phyloP scores from a whole-genome alignment of 2,888 invertebrate species.

The Trachelus iudaicus region DNA sequence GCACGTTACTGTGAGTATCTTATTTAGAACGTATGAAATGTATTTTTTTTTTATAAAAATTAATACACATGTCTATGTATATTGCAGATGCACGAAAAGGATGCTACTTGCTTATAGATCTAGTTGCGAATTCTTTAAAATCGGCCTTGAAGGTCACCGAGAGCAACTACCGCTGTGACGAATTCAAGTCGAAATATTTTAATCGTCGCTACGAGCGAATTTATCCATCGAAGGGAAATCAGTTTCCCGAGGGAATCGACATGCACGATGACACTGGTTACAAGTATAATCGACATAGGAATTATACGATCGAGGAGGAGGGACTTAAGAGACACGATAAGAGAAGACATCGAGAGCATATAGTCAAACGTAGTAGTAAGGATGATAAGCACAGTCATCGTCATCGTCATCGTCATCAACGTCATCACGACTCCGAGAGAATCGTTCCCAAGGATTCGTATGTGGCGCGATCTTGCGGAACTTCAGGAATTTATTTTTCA shows the following conservation, averaged over 20 bases:
- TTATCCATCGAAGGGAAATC: neutral
- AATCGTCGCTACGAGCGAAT: neutral
- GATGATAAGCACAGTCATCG: neutral
- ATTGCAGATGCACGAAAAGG: constrained; percentile 44
- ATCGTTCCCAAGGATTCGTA: neutral
- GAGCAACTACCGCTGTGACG: neutral
- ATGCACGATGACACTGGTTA: neutral
- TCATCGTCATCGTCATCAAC: constrained; percentile 5
- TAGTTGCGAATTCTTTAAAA: constrained; percentile 46
- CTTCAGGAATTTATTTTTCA: neutral
- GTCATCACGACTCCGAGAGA: neutral
- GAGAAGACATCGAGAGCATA: neutral
- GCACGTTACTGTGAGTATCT: constrained; percentile 52
- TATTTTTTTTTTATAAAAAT: neutral
- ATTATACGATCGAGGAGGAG: neutral
- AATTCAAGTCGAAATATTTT: neutral
- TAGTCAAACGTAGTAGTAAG: neutral
- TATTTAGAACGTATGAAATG: neutral
- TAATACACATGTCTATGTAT: constrained; percentile 1
- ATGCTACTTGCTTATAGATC: constrained; percentile 46
- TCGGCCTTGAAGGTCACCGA: constrained; percentile 26
- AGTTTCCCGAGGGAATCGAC: neutral
- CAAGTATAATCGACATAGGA: neutral
- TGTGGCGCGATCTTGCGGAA: neutral
- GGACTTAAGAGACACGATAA: neutral